Evolutionary conservation across 2,797 vertebrate species (phyloP), one percentile per base, ranked within the genome.

Genomic region (Ctenopoma kingsleyae): DNA sequence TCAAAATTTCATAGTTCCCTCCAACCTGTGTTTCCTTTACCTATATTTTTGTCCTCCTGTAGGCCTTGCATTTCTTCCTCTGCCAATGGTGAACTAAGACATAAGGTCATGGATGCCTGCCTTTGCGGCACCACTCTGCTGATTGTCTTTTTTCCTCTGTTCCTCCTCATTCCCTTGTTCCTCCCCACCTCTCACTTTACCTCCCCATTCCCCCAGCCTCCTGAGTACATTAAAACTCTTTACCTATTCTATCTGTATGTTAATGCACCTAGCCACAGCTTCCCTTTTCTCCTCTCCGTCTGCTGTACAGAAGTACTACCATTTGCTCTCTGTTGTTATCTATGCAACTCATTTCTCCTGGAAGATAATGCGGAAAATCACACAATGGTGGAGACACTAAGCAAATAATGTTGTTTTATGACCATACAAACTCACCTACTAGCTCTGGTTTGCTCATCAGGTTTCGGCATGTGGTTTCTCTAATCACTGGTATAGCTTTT

Each of bases 201-300:
- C 87, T 90, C 93, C 84, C 90, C 89, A 85, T 93, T 92, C 91
- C 65, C 78, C 82, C 90, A 76, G 90, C 93, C 94, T 87, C 84
- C 91, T 88, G 74, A 96, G 95, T 95, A 94, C 96, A 97, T 97
- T 97, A 97, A 97, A 96, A 96, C 94, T 95, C 96, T 96, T 96
- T 96, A 96, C 95, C 95, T 97, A 96, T 96, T 97, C 96, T 96
- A 97, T 98, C 96, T 97, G 96, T 97, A 98, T 97, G 97, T 95
- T 96, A 97, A 97, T 97, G 94, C 49, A 91, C 80, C 90, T 5
- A 88, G 93, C 75, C 94, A 91, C 94, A 92, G 92, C 93, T 95
- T 89, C 91, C 94, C 90, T 20, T 91, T 92, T 91, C 90, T 84
- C 91, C 90, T 93, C 90, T 49, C 91, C 58, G 57, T 74, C 55